A percentile compares a stretch with the other conserved stretches of the same genome.
Evolutionary conservation across 2,888 invertebrate species (phyloP).

Genomic region (Microplitis deprimator): DNA sequence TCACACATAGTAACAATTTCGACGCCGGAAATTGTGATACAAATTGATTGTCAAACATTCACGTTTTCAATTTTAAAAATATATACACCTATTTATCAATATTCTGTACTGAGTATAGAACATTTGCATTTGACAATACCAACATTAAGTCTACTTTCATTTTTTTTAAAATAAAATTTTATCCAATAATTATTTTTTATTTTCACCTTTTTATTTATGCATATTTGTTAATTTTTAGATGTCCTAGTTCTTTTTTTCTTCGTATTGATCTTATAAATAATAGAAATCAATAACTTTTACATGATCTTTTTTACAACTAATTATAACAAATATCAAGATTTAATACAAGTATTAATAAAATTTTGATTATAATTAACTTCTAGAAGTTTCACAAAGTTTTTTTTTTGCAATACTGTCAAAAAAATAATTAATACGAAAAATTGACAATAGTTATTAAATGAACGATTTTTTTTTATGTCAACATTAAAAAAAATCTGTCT

Average conservation of each 20-base stretch:
- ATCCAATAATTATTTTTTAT: not conserved
- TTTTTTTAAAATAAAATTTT: not conserved
- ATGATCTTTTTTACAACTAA: too few species aligned
- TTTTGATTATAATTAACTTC: too few species aligned
- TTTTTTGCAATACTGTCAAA: too few species aligned
- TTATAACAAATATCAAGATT: too few species aligned
- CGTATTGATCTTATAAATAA: too few species aligned
- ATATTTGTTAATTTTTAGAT: too few species aligned
- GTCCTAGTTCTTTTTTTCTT: too few species aligned
- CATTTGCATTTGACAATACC: not conserved
- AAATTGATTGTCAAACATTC: constrained; percentile 12
- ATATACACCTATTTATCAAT: not conserved
- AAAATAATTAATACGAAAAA: not conserved
- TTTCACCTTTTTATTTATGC: not conserved
- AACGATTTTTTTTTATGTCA: not conserved
- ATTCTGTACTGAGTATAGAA: not conserved
- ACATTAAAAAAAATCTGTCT: not conserved
- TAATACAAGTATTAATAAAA: too few species aligned
- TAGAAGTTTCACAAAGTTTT: too few species aligned
- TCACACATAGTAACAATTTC: not conserved
- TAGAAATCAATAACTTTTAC: too few species aligned
- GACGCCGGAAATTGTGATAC: constrained; percentile 1
- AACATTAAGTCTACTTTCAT: not conserved
- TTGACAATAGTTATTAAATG: not conserved
- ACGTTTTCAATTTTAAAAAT: constrained; percentile 10